Percentiles rank a stretch among this genome's conserved stretches.
phyloP scores from a whole-genome alignment of 2,113 vertebrate genomes.

The Pterocles gutturalis region DNA sequence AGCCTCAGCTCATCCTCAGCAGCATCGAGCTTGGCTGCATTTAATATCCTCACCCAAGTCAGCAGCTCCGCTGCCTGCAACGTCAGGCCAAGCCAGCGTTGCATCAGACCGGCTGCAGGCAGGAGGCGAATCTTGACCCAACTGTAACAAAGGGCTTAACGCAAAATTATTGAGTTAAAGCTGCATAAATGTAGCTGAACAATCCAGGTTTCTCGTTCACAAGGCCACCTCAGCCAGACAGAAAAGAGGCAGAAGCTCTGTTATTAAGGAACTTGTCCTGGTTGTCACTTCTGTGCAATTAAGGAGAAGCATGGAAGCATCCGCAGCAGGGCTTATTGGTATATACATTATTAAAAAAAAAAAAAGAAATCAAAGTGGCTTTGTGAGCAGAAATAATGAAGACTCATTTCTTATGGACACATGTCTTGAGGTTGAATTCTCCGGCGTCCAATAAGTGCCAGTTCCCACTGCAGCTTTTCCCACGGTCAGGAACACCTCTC shows the following conservation, averaged over 20 bases:
- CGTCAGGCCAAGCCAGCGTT: neutral
- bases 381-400: conserved; percentile 51
- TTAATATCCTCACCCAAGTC: neutral
- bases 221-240: neutral
- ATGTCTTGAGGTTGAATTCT: conserved; percentile 57
- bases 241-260: neutral
- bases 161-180: neutral
- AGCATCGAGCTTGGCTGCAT: neutral
- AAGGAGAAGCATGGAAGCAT: neutral
- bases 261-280: neutral
- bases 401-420: conserved; percentile 39
- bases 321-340: neutral
- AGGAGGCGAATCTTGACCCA: neutral
- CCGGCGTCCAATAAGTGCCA: conserved; percentile 41
- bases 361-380: neutral
- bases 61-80: neutral
- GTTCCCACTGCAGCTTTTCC: conserved; percentile 71
- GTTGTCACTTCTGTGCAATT: neutral
- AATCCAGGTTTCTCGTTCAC: rapidly evolving
- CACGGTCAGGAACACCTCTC: conserved; percentile 70
- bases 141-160: neutral
- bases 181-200: neutral
- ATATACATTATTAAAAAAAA: neutral
- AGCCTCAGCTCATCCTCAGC: neutral
- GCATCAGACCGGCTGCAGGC: neutral